phyloP scores from a whole-genome alignment of 2,113 vertebrate species.

The Anarrhichthys ocellatus region DNA sequence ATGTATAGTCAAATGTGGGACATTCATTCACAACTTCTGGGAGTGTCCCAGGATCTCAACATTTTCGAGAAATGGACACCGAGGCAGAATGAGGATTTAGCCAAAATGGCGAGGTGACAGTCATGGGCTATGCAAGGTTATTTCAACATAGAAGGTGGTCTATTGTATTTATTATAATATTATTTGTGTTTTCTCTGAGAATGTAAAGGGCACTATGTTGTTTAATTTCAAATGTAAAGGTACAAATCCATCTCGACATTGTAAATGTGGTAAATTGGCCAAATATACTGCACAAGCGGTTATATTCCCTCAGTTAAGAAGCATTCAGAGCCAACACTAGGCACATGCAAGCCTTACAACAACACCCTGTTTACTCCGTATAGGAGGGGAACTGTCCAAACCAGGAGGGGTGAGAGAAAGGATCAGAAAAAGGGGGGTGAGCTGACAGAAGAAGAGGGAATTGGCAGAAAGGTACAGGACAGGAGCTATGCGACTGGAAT shows the following conservation, averaged over 20 bases:
- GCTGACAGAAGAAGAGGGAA: slow-evolving; percentile 30
- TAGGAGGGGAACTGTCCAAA: slow-evolving; percentile 2
- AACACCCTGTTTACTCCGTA: neutral
- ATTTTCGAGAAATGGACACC: neutral
- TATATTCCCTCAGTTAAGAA: neutral
- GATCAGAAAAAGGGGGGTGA: slow-evolving; percentile 23
- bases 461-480: slow-evolving; percentile 55
- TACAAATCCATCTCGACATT: neutral
- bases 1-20: neutral
- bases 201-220: neutral
- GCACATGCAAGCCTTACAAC: slow-evolving; percentile 14
- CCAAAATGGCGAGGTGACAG: neutral
- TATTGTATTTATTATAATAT: neutral
- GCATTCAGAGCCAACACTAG: neutral
- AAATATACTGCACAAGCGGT: neutral
- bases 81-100: too few relatives aligned
- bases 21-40: too few relatives aligned
- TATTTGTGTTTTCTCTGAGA: neutral
- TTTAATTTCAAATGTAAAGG: neutral
- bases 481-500: slow-evolving; percentile 66
- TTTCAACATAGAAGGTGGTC: neutral
- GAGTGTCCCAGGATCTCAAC: too few relatives aligned
- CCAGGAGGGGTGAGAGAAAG: slow-evolving; percentile 19
- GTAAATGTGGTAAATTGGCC: neutral
- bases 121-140: neutral